Conservation (phyloP, 2,797 vertebrate species). For the Peromyscus melanophrys region DNA sequence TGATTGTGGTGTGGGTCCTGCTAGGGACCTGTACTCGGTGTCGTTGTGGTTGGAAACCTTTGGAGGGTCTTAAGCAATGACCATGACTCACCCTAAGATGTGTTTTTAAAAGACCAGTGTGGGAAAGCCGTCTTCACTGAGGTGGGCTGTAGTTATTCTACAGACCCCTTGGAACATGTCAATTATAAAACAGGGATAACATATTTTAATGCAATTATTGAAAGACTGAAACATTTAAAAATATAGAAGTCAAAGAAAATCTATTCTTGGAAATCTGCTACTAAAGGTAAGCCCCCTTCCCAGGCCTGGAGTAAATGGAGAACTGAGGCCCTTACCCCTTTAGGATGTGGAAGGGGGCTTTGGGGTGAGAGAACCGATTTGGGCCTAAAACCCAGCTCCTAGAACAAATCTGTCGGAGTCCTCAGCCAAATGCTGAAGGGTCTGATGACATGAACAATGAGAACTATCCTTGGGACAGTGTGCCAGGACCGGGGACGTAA, state of each 20-base stretch:
- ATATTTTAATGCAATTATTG: not conserved
- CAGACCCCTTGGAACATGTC: not conserved
- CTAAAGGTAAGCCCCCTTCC: not conserved
- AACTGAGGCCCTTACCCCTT: not conserved
- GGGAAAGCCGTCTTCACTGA: not conserved
- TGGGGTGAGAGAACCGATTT: not conserved
- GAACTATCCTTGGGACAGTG: not conserved
- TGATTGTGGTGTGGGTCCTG: not conserved
- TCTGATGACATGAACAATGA: not conserved
- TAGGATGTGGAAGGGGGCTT: not conserved
- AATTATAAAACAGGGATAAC: slow-evolving; percentile 14
- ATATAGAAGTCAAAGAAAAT: not conserved
- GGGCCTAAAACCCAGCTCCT: not conserved
- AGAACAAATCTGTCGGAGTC: not conserved
- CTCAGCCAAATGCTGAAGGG: not conserved
- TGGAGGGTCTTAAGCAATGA: not conserved
- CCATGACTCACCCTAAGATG: not conserved
- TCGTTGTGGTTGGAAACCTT: not conserved
- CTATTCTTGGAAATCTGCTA: slow-evolving; percentile 8
- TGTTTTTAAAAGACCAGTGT: not conserved
- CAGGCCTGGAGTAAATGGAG: rapidly evolving
- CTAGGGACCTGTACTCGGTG: not conserved
- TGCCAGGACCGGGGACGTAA: not conserved
- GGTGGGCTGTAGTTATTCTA: not conserved
- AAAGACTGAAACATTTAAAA: slow-evolving; percentile 19